Conservation (phyloP, 2,113 vertebrate genomes). For the Eretmochelys imbricata region DNA sequence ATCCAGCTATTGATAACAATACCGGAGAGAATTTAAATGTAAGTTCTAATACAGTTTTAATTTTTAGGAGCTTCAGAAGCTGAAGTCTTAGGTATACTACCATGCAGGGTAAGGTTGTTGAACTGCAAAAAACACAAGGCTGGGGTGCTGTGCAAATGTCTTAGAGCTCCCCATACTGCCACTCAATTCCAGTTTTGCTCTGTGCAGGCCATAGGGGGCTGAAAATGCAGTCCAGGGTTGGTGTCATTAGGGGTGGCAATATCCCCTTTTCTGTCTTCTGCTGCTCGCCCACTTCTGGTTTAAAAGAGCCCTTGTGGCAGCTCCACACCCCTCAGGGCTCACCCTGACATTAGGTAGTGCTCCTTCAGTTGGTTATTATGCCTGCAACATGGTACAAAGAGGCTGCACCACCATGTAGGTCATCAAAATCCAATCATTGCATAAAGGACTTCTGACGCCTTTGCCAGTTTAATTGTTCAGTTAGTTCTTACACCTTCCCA, state of each 20-base stretch:
- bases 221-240: neutral
- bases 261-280: no score
- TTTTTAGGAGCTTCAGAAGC: neutral
- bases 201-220: neutral
- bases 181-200: neutral
- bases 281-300: neutral
- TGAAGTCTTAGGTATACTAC: neutral
- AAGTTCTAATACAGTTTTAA: neutral
- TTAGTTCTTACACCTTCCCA: neutral
- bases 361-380: neutral
- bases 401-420: neutral
- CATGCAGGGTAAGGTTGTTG: rapidly evolving
- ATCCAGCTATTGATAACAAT: neutral
- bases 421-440: neutral
- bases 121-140: rapidly evolving
- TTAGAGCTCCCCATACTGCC: rapidly evolving
- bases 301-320: neutral
- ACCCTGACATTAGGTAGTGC: neutral
- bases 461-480: neutral
- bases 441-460: neutral
- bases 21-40: neutral
- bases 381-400: neutral
- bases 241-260: neutral
- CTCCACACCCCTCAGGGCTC: neutral
- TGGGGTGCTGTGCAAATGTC: neutral